Conservation (phyloP, 2,888 invertebrate species). For the Acanthopleura granulata region DNA sequence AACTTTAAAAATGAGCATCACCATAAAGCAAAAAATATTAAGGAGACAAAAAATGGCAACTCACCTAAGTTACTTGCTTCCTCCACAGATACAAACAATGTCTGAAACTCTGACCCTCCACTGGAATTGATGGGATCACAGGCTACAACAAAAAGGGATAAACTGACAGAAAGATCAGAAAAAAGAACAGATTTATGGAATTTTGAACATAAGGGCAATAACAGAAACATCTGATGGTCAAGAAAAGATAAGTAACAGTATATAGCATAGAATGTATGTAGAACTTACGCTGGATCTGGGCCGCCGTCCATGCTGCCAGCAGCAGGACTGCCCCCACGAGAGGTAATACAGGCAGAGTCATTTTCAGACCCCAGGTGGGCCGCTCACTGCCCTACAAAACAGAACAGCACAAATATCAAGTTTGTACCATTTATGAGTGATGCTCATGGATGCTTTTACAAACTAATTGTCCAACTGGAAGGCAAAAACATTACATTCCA, state of each 20-base stretch:
- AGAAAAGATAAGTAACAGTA: background rate
- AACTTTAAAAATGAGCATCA: too few species aligned
- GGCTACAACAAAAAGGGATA: too few species aligned
- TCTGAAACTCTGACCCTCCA: too few species aligned
- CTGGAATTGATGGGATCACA: too few species aligned
- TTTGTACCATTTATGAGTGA: background rate
- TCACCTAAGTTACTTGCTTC: too few species aligned
- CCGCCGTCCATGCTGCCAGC: background rate
- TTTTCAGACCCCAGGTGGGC: background rate
- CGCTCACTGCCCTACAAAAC: background rate
- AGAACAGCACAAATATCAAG: background rate
- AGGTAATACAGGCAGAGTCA: background rate
- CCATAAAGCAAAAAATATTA: too few species aligned
- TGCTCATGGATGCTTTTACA: background rate
- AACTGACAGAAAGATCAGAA: too few species aligned
- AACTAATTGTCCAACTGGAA: background rate
- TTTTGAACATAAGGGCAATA: too few species aligned
- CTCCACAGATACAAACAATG: too few species aligned
- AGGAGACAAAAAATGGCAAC: too few species aligned
- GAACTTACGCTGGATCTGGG: constrained; percentile 12
- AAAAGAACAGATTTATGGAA: too few species aligned
- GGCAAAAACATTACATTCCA: background rate
- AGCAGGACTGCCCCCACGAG: background rate
- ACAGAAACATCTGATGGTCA: too few species aligned
- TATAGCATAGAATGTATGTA: background rate